phyloP scores from a whole-genome alignment of 2,888 invertebrate genomes.

The Sabatieria punctata region DNA sequence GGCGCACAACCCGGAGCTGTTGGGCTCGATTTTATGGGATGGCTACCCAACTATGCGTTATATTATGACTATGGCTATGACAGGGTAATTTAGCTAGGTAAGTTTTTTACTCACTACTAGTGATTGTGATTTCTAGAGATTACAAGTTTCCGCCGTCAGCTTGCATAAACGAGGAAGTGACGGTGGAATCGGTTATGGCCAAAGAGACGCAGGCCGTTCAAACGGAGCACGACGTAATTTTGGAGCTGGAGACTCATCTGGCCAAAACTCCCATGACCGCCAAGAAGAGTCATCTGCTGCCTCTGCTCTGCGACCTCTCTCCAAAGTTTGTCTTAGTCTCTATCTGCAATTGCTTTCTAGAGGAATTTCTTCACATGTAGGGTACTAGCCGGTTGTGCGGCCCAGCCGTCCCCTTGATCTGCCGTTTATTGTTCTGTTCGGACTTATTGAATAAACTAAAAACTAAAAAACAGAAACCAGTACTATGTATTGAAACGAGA shows the following conservation, averaged over 20 bases:
- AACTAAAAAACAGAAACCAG: no score
- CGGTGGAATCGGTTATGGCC: slow-evolving; percentile 9
- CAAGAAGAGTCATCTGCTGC: slow-evolving; percentile 62
- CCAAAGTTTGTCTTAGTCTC: slow-evolving; percentile 42
- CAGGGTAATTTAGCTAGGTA: slow-evolving; percentile 46
- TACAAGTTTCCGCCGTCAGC: slow-evolving; percentile 1
- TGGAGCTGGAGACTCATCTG: slow-evolving; percentile 75
- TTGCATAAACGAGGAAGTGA: slow-evolving; percentile 23
- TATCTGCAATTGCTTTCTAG: slow-evolving; percentile 4
- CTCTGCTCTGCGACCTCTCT: slow-evolving; percentile 66
- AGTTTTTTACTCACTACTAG: neutral
- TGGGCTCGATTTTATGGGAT: slow-evolving; percentile 52
- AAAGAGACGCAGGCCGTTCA: slow-evolving; percentile 25
- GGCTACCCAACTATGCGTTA: slow-evolving; percentile 73
- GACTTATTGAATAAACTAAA: no score
- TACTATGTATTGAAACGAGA: no score
- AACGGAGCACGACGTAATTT: slow-evolving; percentile 56
- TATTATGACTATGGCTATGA: slow-evolving; percentile 90
- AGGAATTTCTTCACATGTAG: no score
- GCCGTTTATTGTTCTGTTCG: no score
- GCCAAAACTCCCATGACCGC: slow-evolving; percentile 73
- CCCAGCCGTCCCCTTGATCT: no score
- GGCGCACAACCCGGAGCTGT: slow-evolving; percentile 69
- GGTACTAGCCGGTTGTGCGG: no score
- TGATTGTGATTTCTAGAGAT: slow-evolving; percentile 3